Conservation (phyloP, 2,888 invertebrate genomes). For the Dryadula phaetusa region DNA sequence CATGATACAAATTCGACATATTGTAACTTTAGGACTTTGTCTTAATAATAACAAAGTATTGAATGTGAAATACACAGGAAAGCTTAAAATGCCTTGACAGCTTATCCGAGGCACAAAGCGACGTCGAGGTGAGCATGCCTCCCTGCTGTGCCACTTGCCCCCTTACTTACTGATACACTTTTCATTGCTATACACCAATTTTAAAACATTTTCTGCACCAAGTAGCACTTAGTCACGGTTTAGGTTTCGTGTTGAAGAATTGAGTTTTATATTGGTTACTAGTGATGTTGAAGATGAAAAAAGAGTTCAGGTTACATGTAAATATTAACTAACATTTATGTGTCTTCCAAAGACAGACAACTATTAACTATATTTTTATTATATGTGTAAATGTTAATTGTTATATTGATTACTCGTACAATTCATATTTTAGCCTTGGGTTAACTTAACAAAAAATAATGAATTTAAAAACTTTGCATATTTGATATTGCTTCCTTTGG, state of each 20-base stretch:
- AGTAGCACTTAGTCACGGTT: constrained; percentile 24
- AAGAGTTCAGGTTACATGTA: not conserved
- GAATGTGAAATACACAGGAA: constrained; percentile 43
- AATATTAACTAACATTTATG: too few relatives aligned
- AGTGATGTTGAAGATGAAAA: not conserved
- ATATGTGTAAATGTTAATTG: too few relatives aligned
- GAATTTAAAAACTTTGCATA: too few relatives aligned
- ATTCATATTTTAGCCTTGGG: too few relatives aligned
- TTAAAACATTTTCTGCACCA: constrained; percentile 35
- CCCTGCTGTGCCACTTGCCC: constrained; percentile 49
- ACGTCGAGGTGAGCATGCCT: constrained; percentile 39
- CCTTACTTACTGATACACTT: constrained; percentile 51
- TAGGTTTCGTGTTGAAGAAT: constrained; percentile 18
- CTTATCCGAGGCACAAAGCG: constrained; percentile 54
- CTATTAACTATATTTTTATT: too few relatives aligned
- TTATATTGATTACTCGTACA: too few relatives aligned
- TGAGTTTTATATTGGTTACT: constrained; percentile 13
- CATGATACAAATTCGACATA: constrained; percentile 29
- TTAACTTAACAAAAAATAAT: too few relatives aligned
- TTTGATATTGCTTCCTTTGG: too few relatives aligned
- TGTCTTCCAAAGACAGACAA: too few relatives aligned
- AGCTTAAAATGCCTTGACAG: constrained; percentile 51
- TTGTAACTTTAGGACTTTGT: constrained; percentile 37
- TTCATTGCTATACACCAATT: constrained; percentile 39
- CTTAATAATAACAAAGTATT: constrained; percentile 38